Conservation (phyloP, 1,140 invertebrate genomes). For the Drosophila simulans region DNA sequence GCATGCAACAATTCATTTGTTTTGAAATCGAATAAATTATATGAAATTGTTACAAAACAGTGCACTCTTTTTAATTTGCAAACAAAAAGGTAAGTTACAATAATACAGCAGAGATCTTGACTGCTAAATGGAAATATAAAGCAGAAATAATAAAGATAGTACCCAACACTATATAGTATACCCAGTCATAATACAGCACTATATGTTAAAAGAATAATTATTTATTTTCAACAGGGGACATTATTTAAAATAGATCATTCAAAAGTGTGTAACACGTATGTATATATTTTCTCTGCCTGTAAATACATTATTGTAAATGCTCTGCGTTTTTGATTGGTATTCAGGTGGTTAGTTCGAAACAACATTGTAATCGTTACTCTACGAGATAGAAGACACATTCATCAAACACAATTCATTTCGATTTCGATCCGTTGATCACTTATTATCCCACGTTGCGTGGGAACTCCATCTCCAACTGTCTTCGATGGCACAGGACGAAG, state of each 20-base stretch:
- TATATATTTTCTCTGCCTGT: slow-evolving; percentile 40
- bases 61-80: background rate
- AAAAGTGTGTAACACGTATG: slow-evolving; percentile 58
- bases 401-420: slow-evolving; percentile 35
- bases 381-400: slow-evolving; percentile 59
- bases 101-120: background rate
- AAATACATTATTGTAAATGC: slow-evolving; percentile 66
- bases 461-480: slow-evolving; percentile 37
- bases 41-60: slow-evolving; percentile 53
- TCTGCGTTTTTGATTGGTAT: slow-evolving; percentile 59
- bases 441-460: slow-evolving; percentile 38
- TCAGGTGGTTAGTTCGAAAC: slow-evolving; percentile 72
- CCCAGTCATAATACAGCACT: no score
- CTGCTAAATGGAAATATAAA: background rate
- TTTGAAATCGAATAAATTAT: slow-evolving; percentile 52
- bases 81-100: background rate
- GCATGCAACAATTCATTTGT: slow-evolving; percentile 48
- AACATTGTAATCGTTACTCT: slow-evolving; percentile 55
- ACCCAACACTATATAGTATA: background rate
- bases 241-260: slow-evolving; percentile 63
- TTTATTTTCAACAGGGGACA: slow-evolving; percentile 78
- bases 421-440: slow-evolving; percentile 41
- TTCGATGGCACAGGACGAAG: slow-evolving; percentile 57
- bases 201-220: slow-evolving; percentile 73
- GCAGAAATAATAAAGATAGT: no score